A percentile compares a stretch with the other conserved stretches of the same genome.
phyloP scores from a whole-genome alignment of 2,888 invertebrate genomes.

The Nomada lathburiana region DNA sequence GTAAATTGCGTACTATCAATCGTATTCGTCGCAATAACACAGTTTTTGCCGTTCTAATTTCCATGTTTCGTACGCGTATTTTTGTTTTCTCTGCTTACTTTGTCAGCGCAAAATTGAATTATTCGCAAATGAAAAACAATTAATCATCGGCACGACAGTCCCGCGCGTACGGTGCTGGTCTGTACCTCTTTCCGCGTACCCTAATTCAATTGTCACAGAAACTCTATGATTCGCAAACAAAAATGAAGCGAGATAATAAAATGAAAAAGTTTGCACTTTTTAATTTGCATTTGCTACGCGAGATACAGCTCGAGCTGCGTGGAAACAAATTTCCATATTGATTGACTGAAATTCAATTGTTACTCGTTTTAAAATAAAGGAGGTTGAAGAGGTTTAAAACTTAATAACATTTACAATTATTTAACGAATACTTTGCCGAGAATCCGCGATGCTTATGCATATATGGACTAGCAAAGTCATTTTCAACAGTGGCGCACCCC shows the following conservation, averaged over 20 bases:
- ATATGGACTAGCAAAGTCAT: too few species aligned
- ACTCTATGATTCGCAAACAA: neutral
- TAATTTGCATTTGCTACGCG: neutral
- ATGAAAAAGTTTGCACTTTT: neutral
- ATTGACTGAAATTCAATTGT: neutral
- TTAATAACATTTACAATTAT: too few species aligned
- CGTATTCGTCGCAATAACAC: neutral
- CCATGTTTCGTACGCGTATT: neutral
- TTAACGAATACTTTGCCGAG: too few species aligned
- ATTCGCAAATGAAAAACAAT: conserved; percentile 1
- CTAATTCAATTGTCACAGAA: neutral
- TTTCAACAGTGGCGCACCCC: too few species aligned
- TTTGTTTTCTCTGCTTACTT: neutral
- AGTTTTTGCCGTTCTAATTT: neutral
- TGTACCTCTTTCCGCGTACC: neutral
- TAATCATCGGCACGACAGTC: neutral
- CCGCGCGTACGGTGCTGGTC: too few species aligned
- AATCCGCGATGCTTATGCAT: too few species aligned
- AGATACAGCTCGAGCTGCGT: neutral
- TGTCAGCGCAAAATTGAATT: neutral
- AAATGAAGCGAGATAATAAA: neutral
- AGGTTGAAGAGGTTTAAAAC: too few species aligned
- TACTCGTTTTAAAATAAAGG: neutral
- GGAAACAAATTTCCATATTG: too few species aligned
- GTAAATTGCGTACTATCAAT: too few species aligned